Evolutionary conservation across 2,888 invertebrate species (phyloP), one percentile per base, ranked within the genome.

Genomic region (Andrena flavipes): DNA sequence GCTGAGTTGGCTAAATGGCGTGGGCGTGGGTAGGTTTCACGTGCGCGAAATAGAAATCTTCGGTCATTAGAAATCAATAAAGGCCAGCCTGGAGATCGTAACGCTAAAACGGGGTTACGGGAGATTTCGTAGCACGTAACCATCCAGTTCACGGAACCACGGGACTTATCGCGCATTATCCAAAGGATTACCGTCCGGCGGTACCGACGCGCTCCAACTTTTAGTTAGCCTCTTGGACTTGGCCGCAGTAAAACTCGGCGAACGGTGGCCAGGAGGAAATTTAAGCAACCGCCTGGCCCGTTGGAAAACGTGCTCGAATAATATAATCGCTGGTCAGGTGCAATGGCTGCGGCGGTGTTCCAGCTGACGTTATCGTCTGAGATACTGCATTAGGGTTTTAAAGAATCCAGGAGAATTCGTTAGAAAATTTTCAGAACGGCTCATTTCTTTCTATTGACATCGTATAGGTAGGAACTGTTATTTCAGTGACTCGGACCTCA

Each of bases 141-240:
- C 67, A 64, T 69, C 54, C 63, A 48, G 49, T 71, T 60, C 56
- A 70, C 49, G 65, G 59, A 26, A 68, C 64, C 71, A 29, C 73
- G 30, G 76, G 89, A 92, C 90, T 92, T 92, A 92, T 91, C 89
- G 91, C 87, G 89, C 90, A 90, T 92, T 92, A 92, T 89, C 84
- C 87, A 80, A 76, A 68, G 90, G 91, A 92, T 92, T 91, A 91
- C 90, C 82, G 87, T 73, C 76, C 78, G 84, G 78, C 84, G 86
- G 86, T 83, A 76, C 71, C 73, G 68, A 30, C 68, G 80, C 56
- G 76, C 65, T 85, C 62, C 42, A 88, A 88, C 87, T 87, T 86
- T 87, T 80, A 82, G 76, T 75, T 63, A 64, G 75, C 59, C 78
- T 64, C 73, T 68, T 63, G 71, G 70, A 67, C 76, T 70, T 78